These are phyloP conservation scores for Colletes gigas DNA, from an alignment of 1,140 invertebrate genomes.

Conservation along the genomic window DNA sequence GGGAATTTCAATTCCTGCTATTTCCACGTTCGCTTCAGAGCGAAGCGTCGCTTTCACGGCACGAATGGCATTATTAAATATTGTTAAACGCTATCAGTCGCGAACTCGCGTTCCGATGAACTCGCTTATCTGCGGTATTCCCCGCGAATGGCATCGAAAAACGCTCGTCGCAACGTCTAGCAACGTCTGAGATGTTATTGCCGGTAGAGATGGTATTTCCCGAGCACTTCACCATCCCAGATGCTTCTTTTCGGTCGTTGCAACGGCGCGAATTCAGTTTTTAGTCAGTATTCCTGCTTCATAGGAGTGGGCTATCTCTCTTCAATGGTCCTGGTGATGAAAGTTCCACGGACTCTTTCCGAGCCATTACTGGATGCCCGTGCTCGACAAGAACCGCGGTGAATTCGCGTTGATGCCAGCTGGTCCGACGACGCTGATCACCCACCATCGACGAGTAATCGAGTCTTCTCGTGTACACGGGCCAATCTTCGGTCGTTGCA, in stretches of 20 bases:
- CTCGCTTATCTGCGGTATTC: background rate
- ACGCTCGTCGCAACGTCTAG: background rate
- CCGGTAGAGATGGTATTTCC: background rate
- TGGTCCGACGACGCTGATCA: background rate
- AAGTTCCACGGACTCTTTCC: constrained; percentile 35
- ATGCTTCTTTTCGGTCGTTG: background rate
- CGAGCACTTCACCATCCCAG: background rate
- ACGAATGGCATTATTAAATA: background rate
- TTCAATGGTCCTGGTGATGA: constrained; percentile 30
- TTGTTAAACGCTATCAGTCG: background rate
- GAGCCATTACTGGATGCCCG: constrained; percentile 13
- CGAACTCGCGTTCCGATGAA: background rate
- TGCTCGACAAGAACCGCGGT: background rate
- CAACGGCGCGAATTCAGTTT: constrained; percentile 7
- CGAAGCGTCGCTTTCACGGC: background rate
- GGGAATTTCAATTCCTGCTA: background rate
- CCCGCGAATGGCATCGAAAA: background rate
- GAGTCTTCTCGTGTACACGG: background rate
- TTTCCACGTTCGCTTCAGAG: background rate
- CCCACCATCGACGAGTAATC: background rate
- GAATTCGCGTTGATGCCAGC: background rate
- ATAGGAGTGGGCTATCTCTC: constrained; percentile 29
- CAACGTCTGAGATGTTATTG: background rate
- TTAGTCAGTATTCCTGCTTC: constrained; percentile 8
- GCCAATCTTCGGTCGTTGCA: background rate